Base-by-base conservation (phyloP, 2,888 invertebrate species). In the Ptilodon capucinus region DNA sequence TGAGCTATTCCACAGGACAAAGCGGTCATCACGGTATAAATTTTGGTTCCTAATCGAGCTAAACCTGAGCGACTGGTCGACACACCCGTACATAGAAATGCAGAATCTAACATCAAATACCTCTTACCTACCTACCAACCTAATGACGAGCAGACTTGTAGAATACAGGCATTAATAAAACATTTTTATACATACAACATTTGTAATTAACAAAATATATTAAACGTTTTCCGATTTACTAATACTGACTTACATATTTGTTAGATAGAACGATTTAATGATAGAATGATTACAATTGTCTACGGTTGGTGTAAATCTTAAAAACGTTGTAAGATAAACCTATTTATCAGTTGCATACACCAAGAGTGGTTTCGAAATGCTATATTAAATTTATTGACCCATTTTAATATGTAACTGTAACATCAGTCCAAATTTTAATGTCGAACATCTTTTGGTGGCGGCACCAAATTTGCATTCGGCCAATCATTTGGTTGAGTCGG, bases 11-110 rank as follows among this genome's bases (percentile, higher is more conserved):
- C 44, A 42, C 43, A 47, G 71, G 68, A 65, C 74, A 68, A 68
- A 71, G 59, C 61, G 74, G 73, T 74, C 73, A 71, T 71, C 64
- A 48, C 54, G 35, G 69, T 57, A 73, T 74, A 73, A n/a, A 74
- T 70, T 68, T 73, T 50, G 54, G 60, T 55, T 48, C 57, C 49
- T 57, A 68, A 64, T 64, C 46, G 48, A 63, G 57, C 47, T 56
- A 68, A 68, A 69, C 72, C 53, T 58, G 69, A 63, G 44, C 53
- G 57, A 68, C 71, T 45, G 54, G 69, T 65, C 45, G 53, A 46
- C 69, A 57, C 64, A 54, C 67, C 58, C 56, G 57, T 47, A 51
- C 44, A 52, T 57, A 52, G 46, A 60, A 58, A 51, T 50, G 39
- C 46, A 51, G 42, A 48, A 46, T 48, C 40, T 40, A 53, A 44